These are phyloP conservation scores for Drosophila pectinifera DNA, from an alignment of 1,140 invertebrate genomes.

Conservation along the genomic window DNA sequence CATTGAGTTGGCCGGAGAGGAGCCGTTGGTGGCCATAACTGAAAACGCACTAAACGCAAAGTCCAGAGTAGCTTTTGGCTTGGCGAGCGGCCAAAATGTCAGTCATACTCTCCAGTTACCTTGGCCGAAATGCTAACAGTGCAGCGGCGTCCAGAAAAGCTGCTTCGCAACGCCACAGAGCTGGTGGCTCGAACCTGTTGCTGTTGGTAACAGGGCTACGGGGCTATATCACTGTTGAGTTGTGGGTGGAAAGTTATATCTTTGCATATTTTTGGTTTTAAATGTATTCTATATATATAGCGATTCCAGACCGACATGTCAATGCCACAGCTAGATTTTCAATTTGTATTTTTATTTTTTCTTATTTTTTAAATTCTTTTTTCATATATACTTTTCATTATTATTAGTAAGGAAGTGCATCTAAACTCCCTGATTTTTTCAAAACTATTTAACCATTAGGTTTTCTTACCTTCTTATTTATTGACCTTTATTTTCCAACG, in stretches of 20 bases:
- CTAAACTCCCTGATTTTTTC: no score
- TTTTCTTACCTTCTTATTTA: no score
- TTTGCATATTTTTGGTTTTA: background rate
- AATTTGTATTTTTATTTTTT: no score
- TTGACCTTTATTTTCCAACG: no score
- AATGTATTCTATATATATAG: no score
- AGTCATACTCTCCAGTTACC: slow-evolving; percentile 48
- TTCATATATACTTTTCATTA: no score
- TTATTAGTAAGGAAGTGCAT: no score
- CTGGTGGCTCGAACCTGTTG: slow-evolving; percentile 53
- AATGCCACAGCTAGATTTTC: no score
- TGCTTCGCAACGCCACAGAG: slow-evolving; percentile 8
- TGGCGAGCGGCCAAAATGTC: slow-evolving; percentile 18
- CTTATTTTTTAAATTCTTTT: no score
- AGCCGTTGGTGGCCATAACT: slow-evolving; percentile 13
- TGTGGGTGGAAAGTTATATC: background rate
- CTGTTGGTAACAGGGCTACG: slow-evolving; percentile 14
- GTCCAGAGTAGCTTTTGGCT: slow-evolving; percentile 15
- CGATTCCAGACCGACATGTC: no score
- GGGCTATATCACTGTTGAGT: background rate
- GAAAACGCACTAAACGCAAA: slow-evolving; percentile 9
- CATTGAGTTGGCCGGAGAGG: slow-evolving; percentile 57
- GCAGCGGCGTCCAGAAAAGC: slow-evolving; percentile 14
- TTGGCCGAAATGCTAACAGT: slow-evolving; percentile 67
- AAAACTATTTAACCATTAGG: no score